phyloP scores from a whole-genome alignment of 2,888 invertebrate species.

The Xestia xanthographa region DNA sequence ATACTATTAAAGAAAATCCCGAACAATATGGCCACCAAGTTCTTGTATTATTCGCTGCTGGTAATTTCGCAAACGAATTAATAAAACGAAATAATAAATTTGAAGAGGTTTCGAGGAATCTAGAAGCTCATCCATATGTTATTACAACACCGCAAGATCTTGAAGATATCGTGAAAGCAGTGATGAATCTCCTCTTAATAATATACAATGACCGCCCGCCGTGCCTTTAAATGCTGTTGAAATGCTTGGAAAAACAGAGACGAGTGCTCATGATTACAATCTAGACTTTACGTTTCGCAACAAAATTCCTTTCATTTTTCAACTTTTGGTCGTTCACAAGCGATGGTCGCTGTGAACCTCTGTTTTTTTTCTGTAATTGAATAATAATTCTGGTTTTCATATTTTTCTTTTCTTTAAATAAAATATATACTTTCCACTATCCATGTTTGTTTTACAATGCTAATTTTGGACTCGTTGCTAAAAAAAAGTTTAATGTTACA shows the following conservation, averaged over 20 bases:
- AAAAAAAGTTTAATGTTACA: too few relatives aligned
- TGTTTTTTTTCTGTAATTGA: not conserved
- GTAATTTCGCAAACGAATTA: not conserved
- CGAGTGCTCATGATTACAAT: not conserved
- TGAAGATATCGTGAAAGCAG: not conserved
- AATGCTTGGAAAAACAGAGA: not conserved
- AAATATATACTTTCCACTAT: not conserved
- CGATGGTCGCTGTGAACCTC: not conserved
- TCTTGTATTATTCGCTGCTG: not conserved
- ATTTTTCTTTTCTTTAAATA: not conserved
- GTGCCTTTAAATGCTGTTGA: not conserved
- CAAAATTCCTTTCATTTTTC: not conserved
- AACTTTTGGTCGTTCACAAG: not conserved
- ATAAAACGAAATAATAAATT: not conserved
- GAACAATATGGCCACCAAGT: not conserved
- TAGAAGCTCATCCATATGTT: not conserved
- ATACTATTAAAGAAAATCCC: not conserved
- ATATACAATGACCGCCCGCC: rapidly evolving
- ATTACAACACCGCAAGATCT: not conserved
- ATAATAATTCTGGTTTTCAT: too few relatives aligned
- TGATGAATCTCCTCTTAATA: rapidly evolving
- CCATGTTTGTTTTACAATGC: not conserved
- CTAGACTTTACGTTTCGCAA: not conserved
- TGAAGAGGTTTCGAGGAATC: not conserved
- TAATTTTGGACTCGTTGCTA: not conserved